Conservation (phyloP, 2,888 invertebrate species). For the Eupeodes latifasciatus region DNA sequence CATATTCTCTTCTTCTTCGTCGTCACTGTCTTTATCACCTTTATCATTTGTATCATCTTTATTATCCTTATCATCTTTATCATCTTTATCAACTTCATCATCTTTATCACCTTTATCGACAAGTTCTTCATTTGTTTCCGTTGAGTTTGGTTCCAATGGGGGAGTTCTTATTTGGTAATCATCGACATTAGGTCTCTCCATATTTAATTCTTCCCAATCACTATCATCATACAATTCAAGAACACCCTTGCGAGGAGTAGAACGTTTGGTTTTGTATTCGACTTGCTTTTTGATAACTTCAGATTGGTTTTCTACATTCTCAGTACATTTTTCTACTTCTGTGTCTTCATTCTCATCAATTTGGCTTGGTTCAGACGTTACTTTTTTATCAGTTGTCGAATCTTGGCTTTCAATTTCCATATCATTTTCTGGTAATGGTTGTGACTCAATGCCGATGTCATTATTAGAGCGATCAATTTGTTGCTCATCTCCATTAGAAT, state of each 20-base stretch:
- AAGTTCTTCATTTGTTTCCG: slow-evolving; percentile 80
- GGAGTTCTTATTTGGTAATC: slow-evolving; percentile 39
- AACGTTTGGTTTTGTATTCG: slow-evolving; percentile 78
- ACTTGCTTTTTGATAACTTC: slow-evolving; percentile 29
- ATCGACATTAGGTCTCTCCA: slow-evolving; percentile 80
- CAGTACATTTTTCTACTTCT: slow-evolving; percentile 75
- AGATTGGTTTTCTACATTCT: slow-evolving; percentile 77
- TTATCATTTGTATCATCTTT: slow-evolving; percentile 33
- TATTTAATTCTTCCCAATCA: slow-evolving; percentile 84
- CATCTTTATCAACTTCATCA: slow-evolving; percentile 29
- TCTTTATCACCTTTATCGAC: slow-evolving; percentile 11
- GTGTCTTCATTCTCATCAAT: slow-evolving; percentile 76
- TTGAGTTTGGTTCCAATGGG: slow-evolving; percentile 28
- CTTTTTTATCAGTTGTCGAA: slow-evolving; percentile 38
- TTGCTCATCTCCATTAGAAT: slow-evolving; percentile 32
- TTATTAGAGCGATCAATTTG: slow-evolving; percentile 52
- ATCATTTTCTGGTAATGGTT: slow-evolving; percentile 51
- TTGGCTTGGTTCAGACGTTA: slow-evolving; percentile 55
- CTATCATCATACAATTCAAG: slow-evolving; percentile 86
- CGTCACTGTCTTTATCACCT: neutral
- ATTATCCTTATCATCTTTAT: slow-evolving; percentile 21
- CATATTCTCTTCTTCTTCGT: slow-evolving; percentile 45
- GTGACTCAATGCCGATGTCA: slow-evolving; percentile 53
- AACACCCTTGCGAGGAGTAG: slow-evolving; percentile 82
- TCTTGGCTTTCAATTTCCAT: slow-evolving; percentile 61